Evolutionary conservation across 2,113 vertebrate genomes (phyloP).

Genomic region (Dendropsophus ebraccatus): DNA sequence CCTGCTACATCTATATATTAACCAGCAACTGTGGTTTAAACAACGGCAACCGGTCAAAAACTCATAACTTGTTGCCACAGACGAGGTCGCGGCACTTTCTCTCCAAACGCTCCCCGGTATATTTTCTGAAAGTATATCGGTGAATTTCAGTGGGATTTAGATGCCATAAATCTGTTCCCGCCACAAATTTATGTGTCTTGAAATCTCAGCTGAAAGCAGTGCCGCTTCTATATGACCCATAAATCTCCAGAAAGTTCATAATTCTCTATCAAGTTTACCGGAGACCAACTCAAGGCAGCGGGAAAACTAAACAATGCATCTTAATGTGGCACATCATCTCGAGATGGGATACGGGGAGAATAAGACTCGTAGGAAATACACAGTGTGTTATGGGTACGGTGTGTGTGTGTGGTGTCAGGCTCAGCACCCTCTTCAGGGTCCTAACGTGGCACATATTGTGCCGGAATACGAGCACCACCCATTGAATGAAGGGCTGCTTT

Average conservation of each 20-base stretch:
- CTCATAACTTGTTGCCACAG: neutral
- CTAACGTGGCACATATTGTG: neutral
- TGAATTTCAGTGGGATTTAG: slow-evolving; percentile 32
- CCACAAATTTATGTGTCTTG: slow-evolving; percentile 17
- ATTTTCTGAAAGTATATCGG: slow-evolving; percentile 20
- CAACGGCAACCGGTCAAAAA: neutral
- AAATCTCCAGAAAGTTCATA: slow-evolving; percentile 36
- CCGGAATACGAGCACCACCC: neutral
- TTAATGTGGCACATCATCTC: slow-evolving; percentile 8
- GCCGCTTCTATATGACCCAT: slow-evolving; percentile 39
- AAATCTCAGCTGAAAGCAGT: slow-evolving; percentile 9
- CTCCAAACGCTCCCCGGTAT: neutral
- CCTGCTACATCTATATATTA: too few species aligned
- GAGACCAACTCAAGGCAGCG: neutral
- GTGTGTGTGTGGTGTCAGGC: neutral
- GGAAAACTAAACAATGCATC: slow-evolving; percentile 40
- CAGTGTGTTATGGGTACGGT: neutral
- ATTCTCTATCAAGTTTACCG: slow-evolving; percentile 36
- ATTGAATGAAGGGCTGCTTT: neutral
- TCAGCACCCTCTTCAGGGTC: neutral
- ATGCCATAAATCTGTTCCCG: slow-evolving; percentile 26
- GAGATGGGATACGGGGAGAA: neutral
- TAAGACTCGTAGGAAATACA: neutral
- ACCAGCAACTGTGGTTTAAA: neutral
- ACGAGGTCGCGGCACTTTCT: neutral